Evolutionary conservation across 2,113 vertebrate genomes (phyloP).

Genomic region (Lophotis ruficrista): DNA sequence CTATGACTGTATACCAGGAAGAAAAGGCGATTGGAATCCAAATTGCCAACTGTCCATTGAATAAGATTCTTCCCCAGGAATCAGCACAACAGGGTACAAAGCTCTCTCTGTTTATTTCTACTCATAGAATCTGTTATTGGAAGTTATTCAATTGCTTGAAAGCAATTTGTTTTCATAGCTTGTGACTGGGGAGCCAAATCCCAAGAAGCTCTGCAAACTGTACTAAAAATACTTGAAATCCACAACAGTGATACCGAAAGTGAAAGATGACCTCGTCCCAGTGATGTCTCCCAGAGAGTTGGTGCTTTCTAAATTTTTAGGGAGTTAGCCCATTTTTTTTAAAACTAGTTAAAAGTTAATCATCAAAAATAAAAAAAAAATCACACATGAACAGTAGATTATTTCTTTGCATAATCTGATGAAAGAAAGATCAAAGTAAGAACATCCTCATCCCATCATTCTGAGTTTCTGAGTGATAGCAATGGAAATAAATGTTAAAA

Average conservation of each 20-base stretch:
- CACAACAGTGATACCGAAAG: neutral
- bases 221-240: neutral
- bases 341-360: neutral
- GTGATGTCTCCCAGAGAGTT: neutral
- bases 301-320: neutral
- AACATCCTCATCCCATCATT: neutral
- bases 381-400: neutral
- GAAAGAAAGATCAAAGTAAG: neutral
- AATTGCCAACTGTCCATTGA: neutral
- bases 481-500: neutral
- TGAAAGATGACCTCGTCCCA: neutral
- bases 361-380: neutral
- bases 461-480: neutral
- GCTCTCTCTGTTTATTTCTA: conserved; percentile 11
- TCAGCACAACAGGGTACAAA: neutral
- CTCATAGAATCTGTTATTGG: neutral
- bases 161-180: conserved; percentile 9
- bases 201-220: neutral
- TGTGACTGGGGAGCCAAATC: neutral
- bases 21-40: neutral
- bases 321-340: neutral
- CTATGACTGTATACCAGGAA: neutral
- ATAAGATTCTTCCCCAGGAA: neutral
- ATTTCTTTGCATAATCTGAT: neutral
- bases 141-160: conserved; percentile 20